Percentiles rank a stretch among this genome's conserved stretches.
phyloP scores from a whole-genome alignment of 92 coral and sea anemone genomes.

The Meandrina meandrites region DNA sequence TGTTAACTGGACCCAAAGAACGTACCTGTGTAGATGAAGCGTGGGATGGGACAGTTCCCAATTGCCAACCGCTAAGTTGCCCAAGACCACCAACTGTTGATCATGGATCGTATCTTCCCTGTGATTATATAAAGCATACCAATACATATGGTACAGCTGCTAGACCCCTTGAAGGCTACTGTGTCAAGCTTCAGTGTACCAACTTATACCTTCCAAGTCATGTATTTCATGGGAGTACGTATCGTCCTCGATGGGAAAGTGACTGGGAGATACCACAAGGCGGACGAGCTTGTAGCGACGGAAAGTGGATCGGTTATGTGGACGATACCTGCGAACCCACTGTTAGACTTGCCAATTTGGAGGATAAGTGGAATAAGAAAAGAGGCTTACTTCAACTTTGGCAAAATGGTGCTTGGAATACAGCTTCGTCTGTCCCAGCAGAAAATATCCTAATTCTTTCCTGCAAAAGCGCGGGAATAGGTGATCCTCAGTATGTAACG shows the following conservation, averaged over 20 bases:
- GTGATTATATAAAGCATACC: conserved; percentile 12
- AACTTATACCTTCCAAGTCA: conserved; percentile 16
- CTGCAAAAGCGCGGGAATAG: not conserved
- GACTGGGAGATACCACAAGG: conserved; percentile 25
- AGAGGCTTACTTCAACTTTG: conserved; percentile 25
- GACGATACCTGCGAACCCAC: conserved; percentile 14
- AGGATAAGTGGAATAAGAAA: conserved; percentile 9
- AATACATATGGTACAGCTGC: conserved; percentile 16
- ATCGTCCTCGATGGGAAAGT: conserved; percentile 39
- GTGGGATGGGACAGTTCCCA: conserved; percentile 33
- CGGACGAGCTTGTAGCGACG: not conserved
- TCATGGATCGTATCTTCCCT: conserved; percentile 20
- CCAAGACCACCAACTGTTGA: conserved; percentile 17
- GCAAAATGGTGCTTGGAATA: conserved; percentile 20
- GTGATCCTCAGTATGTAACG: not conserved
- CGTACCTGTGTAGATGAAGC: conserved; percentile 28
- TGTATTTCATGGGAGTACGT: not conserved
- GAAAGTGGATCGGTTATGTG: conserved; percentile 35
- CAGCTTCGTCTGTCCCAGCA: not conserved
- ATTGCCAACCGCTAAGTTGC: conserved; percentile 29
- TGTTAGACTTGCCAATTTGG: not conserved
- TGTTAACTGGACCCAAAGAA: conserved; percentile 21
- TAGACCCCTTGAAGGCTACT: conserved; percentile 34
- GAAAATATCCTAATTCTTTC: not conserved
- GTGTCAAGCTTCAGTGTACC: conserved; percentile 26